These are phyloP conservation scores for Coelinius sp. DNA, from an alignment of 2,888 invertebrate genomes.

Conservation along the genomic window DNA sequence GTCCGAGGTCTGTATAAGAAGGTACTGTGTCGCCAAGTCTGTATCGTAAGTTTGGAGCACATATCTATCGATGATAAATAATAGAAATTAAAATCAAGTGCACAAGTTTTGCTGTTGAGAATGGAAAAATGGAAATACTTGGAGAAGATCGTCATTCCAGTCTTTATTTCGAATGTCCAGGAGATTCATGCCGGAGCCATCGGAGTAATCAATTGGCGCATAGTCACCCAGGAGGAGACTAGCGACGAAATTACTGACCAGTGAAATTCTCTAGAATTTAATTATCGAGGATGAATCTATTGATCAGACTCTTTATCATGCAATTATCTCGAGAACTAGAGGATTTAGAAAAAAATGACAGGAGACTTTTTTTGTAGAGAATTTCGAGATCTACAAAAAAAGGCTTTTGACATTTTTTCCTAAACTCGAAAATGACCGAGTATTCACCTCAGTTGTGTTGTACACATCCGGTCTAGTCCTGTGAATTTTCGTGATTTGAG, in stretches of 20 bases:
- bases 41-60: slow-evolving; percentile 80
- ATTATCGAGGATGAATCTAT: not conserved
- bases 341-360: no score
- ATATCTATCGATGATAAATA: slow-evolving; percentile 73
- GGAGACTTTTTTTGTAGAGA: no score
- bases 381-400: no score
- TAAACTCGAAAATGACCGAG: no score
- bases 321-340: no score
- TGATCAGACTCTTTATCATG: no score
- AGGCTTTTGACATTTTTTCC: no score
- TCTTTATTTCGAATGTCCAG: slow-evolving; percentile 83
- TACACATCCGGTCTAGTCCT: slow-evolving; percentile 81
- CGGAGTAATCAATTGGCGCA: slow-evolving; percentile 92
- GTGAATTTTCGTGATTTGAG: slow-evolving; percentile 92
- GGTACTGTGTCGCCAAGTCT: slow-evolving; percentile 85
- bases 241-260: slow-evolving; percentile 94
- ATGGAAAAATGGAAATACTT: slow-evolving; percentile 71
- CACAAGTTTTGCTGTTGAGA: no score
- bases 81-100: not conserved
- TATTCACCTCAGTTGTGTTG: slow-evolving; percentile 79
- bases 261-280: slow-evolving; percentile 82
- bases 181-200: slow-evolving; percentile 97
- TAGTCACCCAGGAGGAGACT: slow-evolving; percentile 89
- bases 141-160: slow-evolving; percentile 84
- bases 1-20: slow-evolving; percentile 80